Evolutionary conservation across 2,888 invertebrate species (phyloP), one percentile per base, ranked within the genome.

Genomic region (Dasysyrphus albostriatus): DNA sequence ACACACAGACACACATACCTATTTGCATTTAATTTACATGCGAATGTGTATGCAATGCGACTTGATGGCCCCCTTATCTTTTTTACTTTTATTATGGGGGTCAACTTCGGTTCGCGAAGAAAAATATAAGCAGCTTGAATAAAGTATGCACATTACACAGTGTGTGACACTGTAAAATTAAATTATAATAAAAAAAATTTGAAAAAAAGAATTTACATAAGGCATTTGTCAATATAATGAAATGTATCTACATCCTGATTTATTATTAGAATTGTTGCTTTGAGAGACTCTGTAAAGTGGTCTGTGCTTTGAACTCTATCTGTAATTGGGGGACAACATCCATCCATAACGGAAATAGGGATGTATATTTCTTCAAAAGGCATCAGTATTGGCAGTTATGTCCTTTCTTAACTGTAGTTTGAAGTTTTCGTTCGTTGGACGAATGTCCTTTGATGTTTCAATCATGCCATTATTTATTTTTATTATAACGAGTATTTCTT

Each of bases 11-110:
- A 47, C 51, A 65, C 47, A 49, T 58, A 51, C 59, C 6, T 75
- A 84, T 84, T 84, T 84, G 80, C 70, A 84, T 84, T 59, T 67
- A 74, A 85, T 85, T 81, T 85, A 69, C 81, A 85, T 85, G 58
- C 58, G 56, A 81, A 84, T 69, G 51, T 54, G 70, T 76, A 49
- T 67, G 80, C 70, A 72, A 67, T 76, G 59, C 72, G 56, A 75
- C 69, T 63, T 16, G 83, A 67, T 67, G 67, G 61, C 78, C 56
- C 63, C 49, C 63, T 58, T 69, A 69, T 69, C 69, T 51, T 39
- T 42, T 49, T 29, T 14, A 67, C 7, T 2, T 44, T 42, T 19
- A 65, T 74, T n/a, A 61, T 70, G 47, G 58, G 67, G 63, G 74
- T 74, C 75, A 69, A 54, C 67, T 67, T 67, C 51, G 63, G 73